A percentile compares a stretch with the other conserved stretches of the same genome.
Conservation (phyloP, 2,113 vertebrate genomes). For the Phoxinus phoxinus region DNA sequence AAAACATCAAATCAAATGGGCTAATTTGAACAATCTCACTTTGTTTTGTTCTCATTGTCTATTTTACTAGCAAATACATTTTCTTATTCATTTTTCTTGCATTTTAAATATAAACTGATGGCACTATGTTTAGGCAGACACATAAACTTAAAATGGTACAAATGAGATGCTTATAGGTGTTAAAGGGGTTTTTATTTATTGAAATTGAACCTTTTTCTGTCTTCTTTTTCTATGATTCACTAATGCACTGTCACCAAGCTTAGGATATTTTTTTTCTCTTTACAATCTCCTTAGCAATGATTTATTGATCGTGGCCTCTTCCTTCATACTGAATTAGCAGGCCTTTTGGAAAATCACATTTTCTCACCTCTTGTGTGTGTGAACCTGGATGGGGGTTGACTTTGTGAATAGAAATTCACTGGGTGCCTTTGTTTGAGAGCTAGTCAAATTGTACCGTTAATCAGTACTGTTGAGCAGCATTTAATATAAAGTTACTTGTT, state of each 20-base stretch:
- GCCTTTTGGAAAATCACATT: conserved; percentile 99
- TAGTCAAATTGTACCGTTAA: not conserved
- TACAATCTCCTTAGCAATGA: conserved; percentile 99
- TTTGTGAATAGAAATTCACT: not conserved
- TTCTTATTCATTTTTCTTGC: not conserved
- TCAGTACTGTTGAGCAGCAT: not conserved
- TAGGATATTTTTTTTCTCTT: conserved; percentile 86
- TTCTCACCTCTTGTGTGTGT: conserved; percentile 95
- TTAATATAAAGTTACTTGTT: not conserved
- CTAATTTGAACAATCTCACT: not conserved
- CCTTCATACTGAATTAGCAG: conserved; percentile 98
- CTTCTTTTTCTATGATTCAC: conserved; percentile 72
- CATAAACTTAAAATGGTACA: not conserved
- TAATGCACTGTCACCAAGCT: conserved; percentile 92
- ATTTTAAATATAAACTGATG: not conserved
- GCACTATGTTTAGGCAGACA: not conserved
- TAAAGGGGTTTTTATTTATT: conserved; percentile 90
- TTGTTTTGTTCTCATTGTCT: not conserved
- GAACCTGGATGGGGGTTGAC: conserved; percentile 66
- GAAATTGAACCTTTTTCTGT: conserved; percentile 81
- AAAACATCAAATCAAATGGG: not conserved
- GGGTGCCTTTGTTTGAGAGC: not conserved
- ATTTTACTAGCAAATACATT: not conserved
- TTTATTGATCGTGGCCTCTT: conserved; percentile 94
- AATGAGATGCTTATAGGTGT: conserved; percentile 68